Base-by-base conservation (phyloP, 2,113 vertebrate genomes). In the Procavia capensis region DNA sequence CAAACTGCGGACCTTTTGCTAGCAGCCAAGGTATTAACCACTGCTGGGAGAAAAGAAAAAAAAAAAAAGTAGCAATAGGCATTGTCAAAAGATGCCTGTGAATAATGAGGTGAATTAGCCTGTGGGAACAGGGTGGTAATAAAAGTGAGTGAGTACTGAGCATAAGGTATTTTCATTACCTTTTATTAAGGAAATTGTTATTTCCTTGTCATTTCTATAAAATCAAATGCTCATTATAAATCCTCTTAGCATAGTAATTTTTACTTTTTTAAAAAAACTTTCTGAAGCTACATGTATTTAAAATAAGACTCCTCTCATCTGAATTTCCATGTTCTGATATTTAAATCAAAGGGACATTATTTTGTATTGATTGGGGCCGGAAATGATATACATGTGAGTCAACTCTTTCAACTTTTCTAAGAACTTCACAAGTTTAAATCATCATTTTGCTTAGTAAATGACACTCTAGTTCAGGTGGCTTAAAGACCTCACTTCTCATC, bases 71-170 rank as follows among this genome's bases (percentile, higher is more conserved):
- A 93, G n/a, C n/a, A n/a, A 45, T 19, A 68, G 61, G 8, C 59
- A 88, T 59, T 76, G 36, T 82, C 29, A 90, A 85, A 88, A 88
- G 9, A 29, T 61, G 64, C 9, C 2, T 78, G 7, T 84, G 29
- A 66, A 50, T 72, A 93, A 50, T 85, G n/a, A 83, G 63, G n/a
- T n/a, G 41, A 83, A 88, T 88, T 95, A 54, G 50, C 50, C 14
- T 50, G 47, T 50, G n/a, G n/a, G n/a, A n/a, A n/a, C n/a, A n/a
- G 47, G 47, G 11, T 6, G 47, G 11, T 47, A 47, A 6, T 91
- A 59, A 9, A 75, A 36, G 19, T 36, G n/a, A 81, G 39, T 25
- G 95, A 86, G 76, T 75, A 64, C 57, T 93, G n/a, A 80, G 8
- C 17, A 43, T 31, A 78, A 82, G 1, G 3, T 36, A 90, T 66